Conservation (phyloP, 2,888 invertebrate genomes). For the Cerceris ruficornis region DNA sequence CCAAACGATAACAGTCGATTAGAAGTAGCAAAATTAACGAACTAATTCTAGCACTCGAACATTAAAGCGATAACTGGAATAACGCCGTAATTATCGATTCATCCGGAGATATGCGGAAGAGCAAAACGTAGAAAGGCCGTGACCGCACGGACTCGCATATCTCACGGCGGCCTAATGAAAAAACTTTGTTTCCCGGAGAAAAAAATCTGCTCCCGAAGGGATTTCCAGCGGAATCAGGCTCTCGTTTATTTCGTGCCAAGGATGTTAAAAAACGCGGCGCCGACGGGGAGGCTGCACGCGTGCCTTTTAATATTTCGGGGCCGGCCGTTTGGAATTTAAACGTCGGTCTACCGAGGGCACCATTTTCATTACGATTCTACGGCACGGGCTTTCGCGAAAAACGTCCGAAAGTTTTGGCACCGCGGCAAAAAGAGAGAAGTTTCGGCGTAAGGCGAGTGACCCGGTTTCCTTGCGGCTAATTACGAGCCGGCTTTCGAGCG, state of each 20-base stretch:
- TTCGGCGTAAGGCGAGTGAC: conserved; percentile 50
- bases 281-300: not conserved
- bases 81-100: no score
- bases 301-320: no score
- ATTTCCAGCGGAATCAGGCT: conserved; percentile 14
- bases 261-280: conserved; percentile 29
- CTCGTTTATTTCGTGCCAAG: conserved; percentile 35
- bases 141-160: conserved; percentile 22
- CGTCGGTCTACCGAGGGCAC: conserved; percentile 11
- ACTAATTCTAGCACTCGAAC: no score
- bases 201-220: conserved; percentile 16
- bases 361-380: conserved; percentile 50
- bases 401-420: conserved; percentile 33
- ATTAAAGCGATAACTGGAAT: no score
- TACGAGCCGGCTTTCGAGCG: conserved; percentile 48
- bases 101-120: no score
- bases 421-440: conserved; percentile 25
- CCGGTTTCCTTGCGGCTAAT: conserved; percentile 59
- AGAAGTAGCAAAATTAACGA: no score
- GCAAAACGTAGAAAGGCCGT: conserved; percentile 13
- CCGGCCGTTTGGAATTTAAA: no score
- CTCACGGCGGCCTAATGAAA: conserved; percentile 53
- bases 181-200: conserved; percentile 48
- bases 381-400: conserved; percentile 12
- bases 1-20: no score